Evolutionary conservation across 2,888 invertebrate genomes (phyloP).

Genomic region (Sepioteuthis lessoniana): DNA sequence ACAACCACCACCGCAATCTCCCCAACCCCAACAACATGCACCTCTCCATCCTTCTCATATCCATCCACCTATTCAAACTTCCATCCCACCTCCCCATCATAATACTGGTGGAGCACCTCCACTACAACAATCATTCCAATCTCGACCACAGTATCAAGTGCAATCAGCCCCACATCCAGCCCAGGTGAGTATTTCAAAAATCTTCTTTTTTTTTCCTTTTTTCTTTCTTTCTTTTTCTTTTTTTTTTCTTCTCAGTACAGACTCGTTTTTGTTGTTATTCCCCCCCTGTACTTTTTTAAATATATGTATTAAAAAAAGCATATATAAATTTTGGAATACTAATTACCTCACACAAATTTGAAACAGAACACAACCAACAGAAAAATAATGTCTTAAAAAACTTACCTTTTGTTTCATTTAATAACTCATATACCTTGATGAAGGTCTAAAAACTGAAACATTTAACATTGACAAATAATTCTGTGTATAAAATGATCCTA

Average conservation of each 20-base stretch:
- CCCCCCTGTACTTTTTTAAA: too few relatives aligned
- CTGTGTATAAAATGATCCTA: too few relatives aligned
- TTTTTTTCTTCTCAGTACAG: neutral
- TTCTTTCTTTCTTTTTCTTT: neutral
- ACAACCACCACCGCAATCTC: constrained; percentile 42
- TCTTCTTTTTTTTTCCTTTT: neutral
- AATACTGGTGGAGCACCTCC: constrained; percentile 15
- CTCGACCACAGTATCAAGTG: constrained; percentile 38
- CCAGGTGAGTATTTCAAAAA: neutral
- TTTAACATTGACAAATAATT: too few relatives aligned
- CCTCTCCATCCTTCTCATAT: constrained; percentile 39
- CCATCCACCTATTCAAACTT: constrained; percentile 24
- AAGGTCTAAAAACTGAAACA: too few relatives aligned
- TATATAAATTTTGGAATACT: too few relatives aligned
- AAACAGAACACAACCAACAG: too few relatives aligned
- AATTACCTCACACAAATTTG: too few relatives aligned
- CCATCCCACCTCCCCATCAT: neutral
- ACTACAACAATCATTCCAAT: constrained; percentile 15
- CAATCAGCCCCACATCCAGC: constrained; percentile 35
- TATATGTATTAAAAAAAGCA: too few relatives aligned
- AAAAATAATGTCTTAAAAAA: too few relatives aligned
- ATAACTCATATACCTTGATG: too few relatives aligned
- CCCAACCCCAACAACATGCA: constrained; percentile 36
- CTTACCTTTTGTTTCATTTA: too few relatives aligned
- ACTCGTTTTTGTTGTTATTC: too few relatives aligned